Evolutionary conservation across 2,797 vertebrate species (phyloP), one percentile per base, ranked within the genome.

Genomic region (Hippocampus kuda): DNA sequence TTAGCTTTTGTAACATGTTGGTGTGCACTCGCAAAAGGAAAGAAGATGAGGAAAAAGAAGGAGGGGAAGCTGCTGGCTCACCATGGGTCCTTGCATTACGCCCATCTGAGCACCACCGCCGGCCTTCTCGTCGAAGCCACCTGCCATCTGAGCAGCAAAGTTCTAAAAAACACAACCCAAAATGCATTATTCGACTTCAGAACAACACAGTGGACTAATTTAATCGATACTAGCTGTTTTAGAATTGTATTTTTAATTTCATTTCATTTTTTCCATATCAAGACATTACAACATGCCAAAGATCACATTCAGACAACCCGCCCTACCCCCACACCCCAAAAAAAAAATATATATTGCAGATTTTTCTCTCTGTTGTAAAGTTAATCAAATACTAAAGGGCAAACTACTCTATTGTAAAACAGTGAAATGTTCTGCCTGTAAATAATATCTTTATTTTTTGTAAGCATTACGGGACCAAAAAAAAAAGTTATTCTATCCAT

Each of bases 71-170:
- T 66, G 26, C 68, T 79, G 27, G 68, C 87, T 87, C 83, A 87
- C 87, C 86, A 92, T 95, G 90, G 96, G 90, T 75, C 95, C 96
- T 89, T 97, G 95, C 95, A 98, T 96, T 73, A 97, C 94, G 10
- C 95, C 92, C 93, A 95, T 87, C 86, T 94, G 92, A 44, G 92
- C 94, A 0, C 91, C 92, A 0, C 91, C 92, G 5, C 95, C 95
- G 16, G 95, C 89, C 81, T 98, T 98, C 86, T 97, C 96, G 5
- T 98, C 96, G 46, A 96, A 98, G 65, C 95, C 94, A 46, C 89
- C 89, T 0, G 94, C 86, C 96, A 98, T 95, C 89, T 98, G 96
- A 83, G 96, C 94, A 49, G 94, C 95, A 71, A 98, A 98, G 89
- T 92, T 95, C 96, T 98, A 86, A 81, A 72, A 59, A 22, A 22